Evolutionary conservation across 37 sponge, comb jelly and placozoan species (phyloP).

Genomic region (Beroe forskalii): DNA sequence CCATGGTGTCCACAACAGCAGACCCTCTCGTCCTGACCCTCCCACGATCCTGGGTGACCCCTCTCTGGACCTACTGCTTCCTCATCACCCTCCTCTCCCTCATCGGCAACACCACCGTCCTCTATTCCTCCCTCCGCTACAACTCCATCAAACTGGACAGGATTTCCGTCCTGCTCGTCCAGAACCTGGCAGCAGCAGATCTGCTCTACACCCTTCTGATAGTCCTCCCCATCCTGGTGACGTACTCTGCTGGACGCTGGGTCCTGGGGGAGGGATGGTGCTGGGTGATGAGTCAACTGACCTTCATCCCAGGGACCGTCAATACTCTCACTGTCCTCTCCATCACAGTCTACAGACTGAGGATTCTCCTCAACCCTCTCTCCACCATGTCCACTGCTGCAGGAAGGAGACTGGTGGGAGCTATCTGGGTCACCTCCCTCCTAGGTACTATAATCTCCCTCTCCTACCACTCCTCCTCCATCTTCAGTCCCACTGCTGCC

Average conservation of each 20-base stretch:
- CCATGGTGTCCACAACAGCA: not conserved
- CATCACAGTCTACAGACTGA: not conserved
- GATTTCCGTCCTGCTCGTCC: not conserved
- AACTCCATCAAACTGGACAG: not conserved
- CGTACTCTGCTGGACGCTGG: conserved; percentile 28
- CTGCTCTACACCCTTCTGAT: too few species aligned
- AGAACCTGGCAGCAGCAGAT: not conserved
- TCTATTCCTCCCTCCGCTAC: conserved; percentile 1
- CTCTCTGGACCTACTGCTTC: conserved; percentile 26
- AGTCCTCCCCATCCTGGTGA: conserved; percentile 7
- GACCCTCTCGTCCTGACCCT: not conserved
- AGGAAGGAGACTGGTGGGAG: not conserved
- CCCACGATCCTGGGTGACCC: not conserved
- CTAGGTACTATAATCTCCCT: conserved; percentile 1
- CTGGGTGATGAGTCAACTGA: conserved; percentile 4
- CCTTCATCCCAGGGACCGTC: conserved; percentile 11
- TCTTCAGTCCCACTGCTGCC: conserved; percentile 11
- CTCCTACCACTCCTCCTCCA: not conserved
- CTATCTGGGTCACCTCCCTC: not conserved
- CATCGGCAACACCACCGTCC: conserved; percentile 10
- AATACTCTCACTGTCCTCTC: conserved; percentile 11
- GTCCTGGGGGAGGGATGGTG: conserved; percentile 27
- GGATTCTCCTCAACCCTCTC: not conserved
- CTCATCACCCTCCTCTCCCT: conserved; percentile 1
- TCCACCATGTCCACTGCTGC: not conserved